Conservation (phyloP, 2,113 vertebrate genomes). For the Urocolius indicus region DNA sequence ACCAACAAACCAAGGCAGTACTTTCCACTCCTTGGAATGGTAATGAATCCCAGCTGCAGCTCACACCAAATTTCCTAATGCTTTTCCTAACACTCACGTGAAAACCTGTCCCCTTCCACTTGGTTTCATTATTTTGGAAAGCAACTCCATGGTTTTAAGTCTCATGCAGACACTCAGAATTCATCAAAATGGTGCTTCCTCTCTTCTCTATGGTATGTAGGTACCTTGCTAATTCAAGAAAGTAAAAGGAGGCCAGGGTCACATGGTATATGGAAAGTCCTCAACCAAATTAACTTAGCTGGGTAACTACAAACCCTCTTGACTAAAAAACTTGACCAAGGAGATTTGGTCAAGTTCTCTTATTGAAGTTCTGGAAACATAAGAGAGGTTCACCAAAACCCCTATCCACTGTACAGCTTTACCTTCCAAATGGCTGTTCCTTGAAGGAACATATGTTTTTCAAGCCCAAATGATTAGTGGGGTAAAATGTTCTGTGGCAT, state of each 20-base stretch:
- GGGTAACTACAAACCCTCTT: background rate
- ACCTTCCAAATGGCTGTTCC: background rate
- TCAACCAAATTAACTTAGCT: background rate
- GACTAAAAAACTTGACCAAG: background rate
- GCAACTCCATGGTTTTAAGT: background rate
- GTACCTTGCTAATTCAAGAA: background rate
- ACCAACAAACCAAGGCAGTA: background rate
- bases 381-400: background rate
- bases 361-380: background rate
- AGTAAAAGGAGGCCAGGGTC: background rate
- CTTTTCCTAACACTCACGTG: background rate
- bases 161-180: background rate
- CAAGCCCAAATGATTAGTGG: background rate
- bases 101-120: background rate
- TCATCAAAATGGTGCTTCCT: background rate
- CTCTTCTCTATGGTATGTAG: background rate
- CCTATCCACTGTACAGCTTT: background rate
- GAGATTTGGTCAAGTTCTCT: background rate
- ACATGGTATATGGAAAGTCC: background rate
- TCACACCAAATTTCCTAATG: background rate
- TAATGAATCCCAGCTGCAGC: background rate
- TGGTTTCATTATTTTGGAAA: background rate
- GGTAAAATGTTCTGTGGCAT: fast-evolving
- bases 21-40: background rate
- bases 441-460: background rate